Conservation (phyloP, 2,888 invertebrate genomes). For the Dynastes hyllus region DNA sequence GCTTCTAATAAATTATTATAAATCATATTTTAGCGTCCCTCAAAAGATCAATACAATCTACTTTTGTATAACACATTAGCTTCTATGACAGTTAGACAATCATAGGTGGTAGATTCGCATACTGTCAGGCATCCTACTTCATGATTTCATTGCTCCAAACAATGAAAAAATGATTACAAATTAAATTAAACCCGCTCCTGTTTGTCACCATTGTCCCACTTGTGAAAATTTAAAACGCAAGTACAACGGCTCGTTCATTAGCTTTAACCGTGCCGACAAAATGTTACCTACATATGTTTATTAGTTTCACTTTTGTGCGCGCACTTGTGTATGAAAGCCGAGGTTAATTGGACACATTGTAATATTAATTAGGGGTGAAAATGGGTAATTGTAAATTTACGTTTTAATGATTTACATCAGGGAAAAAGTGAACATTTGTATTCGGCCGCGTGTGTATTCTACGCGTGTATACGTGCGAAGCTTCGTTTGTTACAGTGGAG, state of each 20-base stretch:
- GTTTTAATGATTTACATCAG: slow-evolving; percentile 41
- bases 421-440: neutral
- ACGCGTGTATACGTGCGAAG: neutral
- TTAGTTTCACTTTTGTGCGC: slow-evolving; percentile 40
- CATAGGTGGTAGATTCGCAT: too few species aligned
- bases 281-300: slow-evolving; percentile 20
- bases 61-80: too few species aligned
- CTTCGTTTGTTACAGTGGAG: neutral
- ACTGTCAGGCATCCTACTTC: too few species aligned
- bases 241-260: slow-evolving; percentile 29
- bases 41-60: too few species aligned
- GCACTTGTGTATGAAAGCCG: slow-evolving; percentile 16
- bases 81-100: too few species aligned
- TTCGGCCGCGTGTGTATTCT: neutral
- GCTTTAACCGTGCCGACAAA: slow-evolving; percentile 15
- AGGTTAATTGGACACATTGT: slow-evolving; percentile 49
- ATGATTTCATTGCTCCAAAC: neutral
- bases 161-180: neutral
- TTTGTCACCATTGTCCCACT: slow-evolving; percentile 11
- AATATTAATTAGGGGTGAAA: slow-evolving; percentile 49
- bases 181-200: neutral
- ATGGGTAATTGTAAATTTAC: slow-evolving; percentile 41
- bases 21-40: too few species aligned
- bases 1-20: too few species aligned
- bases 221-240: slow-evolving; percentile 1